Percentiles rank a stretch among this genome's conserved stretches.
Conservation (phyloP, 2,888 invertebrate species). For the Pseudeuparius sepicola region DNA sequence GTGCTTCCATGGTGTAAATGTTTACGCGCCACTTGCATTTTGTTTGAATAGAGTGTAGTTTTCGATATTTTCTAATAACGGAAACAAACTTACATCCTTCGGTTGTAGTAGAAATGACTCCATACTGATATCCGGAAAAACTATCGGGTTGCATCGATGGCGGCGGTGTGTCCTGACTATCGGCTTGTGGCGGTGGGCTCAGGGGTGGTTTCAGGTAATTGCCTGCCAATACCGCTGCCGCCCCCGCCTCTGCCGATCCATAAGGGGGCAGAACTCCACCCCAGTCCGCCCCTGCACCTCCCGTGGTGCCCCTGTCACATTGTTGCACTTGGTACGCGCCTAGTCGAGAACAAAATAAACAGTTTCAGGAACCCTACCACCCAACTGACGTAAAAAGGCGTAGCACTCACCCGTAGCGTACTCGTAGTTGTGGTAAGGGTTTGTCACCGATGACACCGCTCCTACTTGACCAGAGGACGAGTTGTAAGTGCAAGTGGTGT, state of each 20-base stretch:
- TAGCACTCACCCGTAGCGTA: constrained; percentile 30
- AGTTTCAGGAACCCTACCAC: too few species aligned
- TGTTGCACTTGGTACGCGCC: too few species aligned
- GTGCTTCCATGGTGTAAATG: too few species aligned
- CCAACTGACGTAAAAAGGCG: too few species aligned
- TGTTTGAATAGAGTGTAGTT: too few species aligned
- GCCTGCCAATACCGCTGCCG: constrained; percentile 26
- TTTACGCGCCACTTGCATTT: too few species aligned
- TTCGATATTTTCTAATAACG: too few species aligned
- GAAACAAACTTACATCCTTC: constrained; percentile 35
- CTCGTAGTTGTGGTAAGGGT: constrained; percentile 35
- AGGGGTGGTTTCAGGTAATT: constrained; percentile 37
- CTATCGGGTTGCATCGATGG: constrained; percentile 31
- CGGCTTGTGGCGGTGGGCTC: constrained; percentile 36
- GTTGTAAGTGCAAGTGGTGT: constrained; percentile 33
- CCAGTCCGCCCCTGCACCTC: too few species aligned
- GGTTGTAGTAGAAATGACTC: constrained; percentile 31
- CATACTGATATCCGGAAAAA: constrained; percentile 38
- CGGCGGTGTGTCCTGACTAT: constrained; percentile 34
- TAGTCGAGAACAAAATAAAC: too few species aligned
- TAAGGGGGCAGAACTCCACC: too few species aligned
- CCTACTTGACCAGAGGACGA: constrained; percentile 32
- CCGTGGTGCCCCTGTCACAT: too few species aligned
- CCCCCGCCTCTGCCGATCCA: neutral
- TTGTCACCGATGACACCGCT: constrained; percentile 22